A percentile compares a stretch with the other conserved stretches of the same genome.
Evolutionary conservation across 2,888 invertebrate genomes (phyloP).

Genomic region (Xestia c-nigrum): DNA sequence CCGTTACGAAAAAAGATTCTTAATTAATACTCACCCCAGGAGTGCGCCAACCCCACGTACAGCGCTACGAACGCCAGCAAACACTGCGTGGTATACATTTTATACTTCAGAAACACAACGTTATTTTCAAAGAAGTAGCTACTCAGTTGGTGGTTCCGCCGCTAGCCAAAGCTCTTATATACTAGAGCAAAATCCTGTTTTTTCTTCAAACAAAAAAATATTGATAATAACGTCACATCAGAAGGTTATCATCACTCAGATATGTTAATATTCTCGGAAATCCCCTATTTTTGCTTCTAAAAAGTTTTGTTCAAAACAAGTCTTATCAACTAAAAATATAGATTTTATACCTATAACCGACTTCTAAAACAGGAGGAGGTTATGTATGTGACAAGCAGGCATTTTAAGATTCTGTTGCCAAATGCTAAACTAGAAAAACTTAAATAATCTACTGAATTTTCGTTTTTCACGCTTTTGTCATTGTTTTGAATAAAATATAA

Average conservation of each 20-base stretch:
- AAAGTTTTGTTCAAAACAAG: not conserved
- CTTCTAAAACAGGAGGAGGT: not conserved
- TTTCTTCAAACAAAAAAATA: not conserved
- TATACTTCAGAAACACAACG: not conserved
- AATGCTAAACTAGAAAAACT: too few relatives aligned
- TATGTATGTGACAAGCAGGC: not conserved
- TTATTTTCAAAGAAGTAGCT: not conserved
- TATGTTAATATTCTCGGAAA: not conserved
- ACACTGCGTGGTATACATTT: not conserved
- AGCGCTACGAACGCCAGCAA: not conserved
- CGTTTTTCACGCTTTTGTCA: too few relatives aligned
- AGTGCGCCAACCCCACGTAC: not conserved
- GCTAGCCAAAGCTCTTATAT: not conserved
- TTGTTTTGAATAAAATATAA: too few relatives aligned
- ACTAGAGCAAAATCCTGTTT: not conserved
- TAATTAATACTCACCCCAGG: slow-evolving; percentile 11
- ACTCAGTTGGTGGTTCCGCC: too few relatives aligned
- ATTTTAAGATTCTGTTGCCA: too few relatives aligned
- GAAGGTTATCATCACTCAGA: not conserved
- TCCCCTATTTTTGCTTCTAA: not conserved
- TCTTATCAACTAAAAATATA: not conserved
- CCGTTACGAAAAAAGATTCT: too few relatives aligned
- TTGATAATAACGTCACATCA: not conserved
- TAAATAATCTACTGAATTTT: too few relatives aligned
- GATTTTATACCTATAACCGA: not conserved